phyloP scores from a whole-genome alignment of 2,113 vertebrate species.

The Calonectris borealis region DNA sequence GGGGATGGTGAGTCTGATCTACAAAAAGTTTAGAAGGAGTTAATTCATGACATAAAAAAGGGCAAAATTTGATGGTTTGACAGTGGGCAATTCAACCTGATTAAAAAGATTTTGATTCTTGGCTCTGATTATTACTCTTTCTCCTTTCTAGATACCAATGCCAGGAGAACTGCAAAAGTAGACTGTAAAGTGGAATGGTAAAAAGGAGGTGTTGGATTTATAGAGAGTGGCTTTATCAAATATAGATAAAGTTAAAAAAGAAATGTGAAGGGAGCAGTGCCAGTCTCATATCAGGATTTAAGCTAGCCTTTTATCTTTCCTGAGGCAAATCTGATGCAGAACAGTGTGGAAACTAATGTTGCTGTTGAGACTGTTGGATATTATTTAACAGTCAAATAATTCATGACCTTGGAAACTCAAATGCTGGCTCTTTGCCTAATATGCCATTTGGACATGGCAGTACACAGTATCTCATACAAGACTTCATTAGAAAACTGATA shows the following conservation, averaged over 20 bases:
- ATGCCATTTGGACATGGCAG: background rate
- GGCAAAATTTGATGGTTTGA: background rate
- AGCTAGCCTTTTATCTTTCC: background rate
- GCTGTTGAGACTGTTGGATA: background rate
- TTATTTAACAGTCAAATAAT: background rate
- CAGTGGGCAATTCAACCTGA: background rate
- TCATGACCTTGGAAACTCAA: background rate
- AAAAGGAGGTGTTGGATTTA: background rate
- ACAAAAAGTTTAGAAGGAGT: background rate
- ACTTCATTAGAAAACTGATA: slow-evolving; percentile 48
- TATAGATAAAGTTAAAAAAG: background rate
- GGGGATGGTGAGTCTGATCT: background rate
- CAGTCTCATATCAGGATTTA: background rate
- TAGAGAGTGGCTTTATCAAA: background rate
- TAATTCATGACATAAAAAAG: background rate
- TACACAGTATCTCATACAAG: background rate
- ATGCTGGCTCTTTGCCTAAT: background rate
- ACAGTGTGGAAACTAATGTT: background rate
- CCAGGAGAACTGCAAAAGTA: background rate
- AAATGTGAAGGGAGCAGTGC: background rate
- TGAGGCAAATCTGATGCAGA: background rate
- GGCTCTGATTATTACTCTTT: background rate
- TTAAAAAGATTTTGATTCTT: background rate
- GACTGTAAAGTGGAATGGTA: background rate
- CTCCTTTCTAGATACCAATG: background rate